Evolutionary conservation across 2,888 invertebrate genomes (phyloP), one percentile per base, ranked within the genome.

Genomic region (Lasioglossum marginatum): DNA sequence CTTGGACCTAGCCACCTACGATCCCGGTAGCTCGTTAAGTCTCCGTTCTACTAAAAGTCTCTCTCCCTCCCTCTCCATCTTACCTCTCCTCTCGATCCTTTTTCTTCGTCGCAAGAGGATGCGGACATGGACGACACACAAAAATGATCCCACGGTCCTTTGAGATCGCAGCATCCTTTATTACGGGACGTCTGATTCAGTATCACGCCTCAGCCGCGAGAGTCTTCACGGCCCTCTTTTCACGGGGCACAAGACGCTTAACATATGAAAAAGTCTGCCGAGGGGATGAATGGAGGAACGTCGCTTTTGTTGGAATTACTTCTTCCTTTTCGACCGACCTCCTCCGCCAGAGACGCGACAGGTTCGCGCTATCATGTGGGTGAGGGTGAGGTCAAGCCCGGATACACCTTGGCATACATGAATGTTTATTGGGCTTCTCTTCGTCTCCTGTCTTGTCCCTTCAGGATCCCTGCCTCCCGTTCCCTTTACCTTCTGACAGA

Each of bases 121-220:
- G 63, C 70, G 80, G 81, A 81, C 87, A 73, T 63, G 82, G 81
- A 81, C 74, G 78, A 87, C 90, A 88, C 83, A 87, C 80, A 91
- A 93, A 92, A 92, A 90, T 92, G 91, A 93, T 95, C 94, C 94
- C 94, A 94, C 94, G 94, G 93, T 94, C 92, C 92, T 92, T 93
- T 93, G 88, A 91, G 90, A 91, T 91, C 85, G 85, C 93, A 93
- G 92, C 93, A 94, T 95, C 95, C 95, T 94, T 94, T 94, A 95
- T 95, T 95, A 95, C 87, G 91, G 90, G 91, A 92, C 88, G 91
- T 93, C 94, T 93, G 94, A 95, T 95, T 95, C 95, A 94, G 94
- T 94, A 95, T 95, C 95, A 95, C 95, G 95, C 94, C 92, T 91
- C 92, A 86, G 82, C 88, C 91, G 88, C 88, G 89, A 89, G 91